Evolutionary conservation across 2,797 vertebrate genomes (phyloP).

Genomic region (Anguilla megastoma): DNA sequence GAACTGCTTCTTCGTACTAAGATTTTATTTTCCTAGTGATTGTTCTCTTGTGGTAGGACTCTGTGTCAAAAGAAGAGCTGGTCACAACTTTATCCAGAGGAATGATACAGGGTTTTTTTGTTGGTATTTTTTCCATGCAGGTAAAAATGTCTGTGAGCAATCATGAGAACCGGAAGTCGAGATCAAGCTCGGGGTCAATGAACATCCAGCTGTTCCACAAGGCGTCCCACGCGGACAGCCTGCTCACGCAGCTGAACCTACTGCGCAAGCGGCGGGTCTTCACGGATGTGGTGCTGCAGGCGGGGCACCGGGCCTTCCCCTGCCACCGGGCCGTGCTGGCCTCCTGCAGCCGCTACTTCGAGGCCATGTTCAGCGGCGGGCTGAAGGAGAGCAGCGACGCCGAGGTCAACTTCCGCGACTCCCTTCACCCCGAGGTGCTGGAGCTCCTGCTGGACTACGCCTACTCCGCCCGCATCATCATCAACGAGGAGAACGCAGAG

Average conservation of each 20-base stretch:
- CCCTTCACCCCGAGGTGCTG: conserved; percentile 81
- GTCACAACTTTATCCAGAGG: background rate
- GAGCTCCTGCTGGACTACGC: conserved; percentile 83
- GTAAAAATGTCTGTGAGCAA: conserved; percentile 79
- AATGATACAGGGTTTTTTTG: background rate
- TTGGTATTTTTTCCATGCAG: conserved; percentile 11
- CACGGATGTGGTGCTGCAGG: conserved; percentile 78
- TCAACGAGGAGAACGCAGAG: conserved; percentile 85
- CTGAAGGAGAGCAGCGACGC: conserved; percentile 76
- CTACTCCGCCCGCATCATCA: conserved; percentile 79
- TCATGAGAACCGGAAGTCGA: conserved; percentile 85
- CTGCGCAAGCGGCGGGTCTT: conserved; percentile 78
- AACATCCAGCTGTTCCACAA: conserved; percentile 87
- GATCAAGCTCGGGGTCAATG: conserved; percentile 84
- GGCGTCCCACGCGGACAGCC: conserved; percentile 79
- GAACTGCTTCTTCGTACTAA: conserved; percentile 10
- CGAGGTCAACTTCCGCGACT: conserved; percentile 82
- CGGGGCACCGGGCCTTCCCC: conserved; percentile 74
- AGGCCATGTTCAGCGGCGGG: conserved; percentile 83
- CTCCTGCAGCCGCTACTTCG: conserved; percentile 83
- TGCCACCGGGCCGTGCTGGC: conserved; percentile 83
- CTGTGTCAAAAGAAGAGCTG: background rate
- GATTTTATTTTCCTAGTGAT: conserved; percentile 7
- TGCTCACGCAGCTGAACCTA: conserved; percentile 82
- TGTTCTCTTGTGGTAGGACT: background rate